Conservation (phyloP, 2,797 vertebrate genomes). For the Dendrocincla tyrannina region DNA sequence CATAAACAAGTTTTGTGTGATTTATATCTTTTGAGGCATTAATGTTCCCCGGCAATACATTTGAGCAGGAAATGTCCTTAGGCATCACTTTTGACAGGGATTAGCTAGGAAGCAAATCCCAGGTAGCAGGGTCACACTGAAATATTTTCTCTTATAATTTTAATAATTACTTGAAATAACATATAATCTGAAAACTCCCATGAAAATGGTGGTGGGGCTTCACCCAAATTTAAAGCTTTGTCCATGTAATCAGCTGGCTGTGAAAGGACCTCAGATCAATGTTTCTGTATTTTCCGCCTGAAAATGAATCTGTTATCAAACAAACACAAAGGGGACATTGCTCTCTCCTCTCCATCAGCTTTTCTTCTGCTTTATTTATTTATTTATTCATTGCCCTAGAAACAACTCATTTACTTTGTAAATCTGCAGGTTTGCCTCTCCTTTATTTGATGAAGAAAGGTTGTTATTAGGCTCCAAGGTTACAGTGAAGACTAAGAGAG, state of each 20-base stretch:
- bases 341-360: background rate
- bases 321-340: background rate
- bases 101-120: background rate
- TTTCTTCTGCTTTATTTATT: background rate
- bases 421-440: background rate
- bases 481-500: background rate
- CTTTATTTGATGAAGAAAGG: background rate
- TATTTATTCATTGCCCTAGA: background rate
- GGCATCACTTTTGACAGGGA: background rate
- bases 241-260: background rate
- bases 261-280: background rate
- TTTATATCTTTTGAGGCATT: background rate
- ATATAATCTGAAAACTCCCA: background rate
- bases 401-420: background rate
- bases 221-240: background rate
- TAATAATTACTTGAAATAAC: background rate
- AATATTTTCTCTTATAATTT: background rate
- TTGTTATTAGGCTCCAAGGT: background rate
- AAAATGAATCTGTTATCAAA: background rate
- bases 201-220: background rate
- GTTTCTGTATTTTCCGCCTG: background rate
- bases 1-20: background rate
- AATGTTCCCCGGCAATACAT: background rate
- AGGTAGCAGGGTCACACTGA: background rate
- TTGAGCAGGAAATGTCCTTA: background rate